Percentiles rank a stretch among this genome's conserved stretches.
Evolutionary conservation across 1,140 invertebrate species (phyloP).

Genomic region (Sycophila sp.): DNA sequence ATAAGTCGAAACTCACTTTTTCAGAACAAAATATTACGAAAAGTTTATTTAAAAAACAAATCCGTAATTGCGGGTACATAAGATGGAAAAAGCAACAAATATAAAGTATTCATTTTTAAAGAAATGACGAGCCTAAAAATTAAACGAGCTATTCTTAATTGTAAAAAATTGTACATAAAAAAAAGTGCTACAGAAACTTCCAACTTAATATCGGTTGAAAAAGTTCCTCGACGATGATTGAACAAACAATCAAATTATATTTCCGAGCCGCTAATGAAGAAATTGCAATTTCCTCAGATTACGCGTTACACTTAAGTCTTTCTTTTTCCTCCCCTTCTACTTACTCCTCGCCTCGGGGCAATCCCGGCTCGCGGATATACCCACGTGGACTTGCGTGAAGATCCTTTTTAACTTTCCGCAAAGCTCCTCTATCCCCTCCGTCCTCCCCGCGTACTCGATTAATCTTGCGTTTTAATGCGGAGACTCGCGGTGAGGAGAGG

Average conservation of each 20-base stretch:
- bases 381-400: neutral
- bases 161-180: too few relatives aligned
- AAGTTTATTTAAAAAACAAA: too few relatives aligned
- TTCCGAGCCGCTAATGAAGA: slow-evolving; percentile 1
- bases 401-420: slow-evolving; percentile 9
- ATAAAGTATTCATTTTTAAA: too few relatives aligned
- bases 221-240: neutral
- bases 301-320: neutral
- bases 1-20: too few relatives aligned
- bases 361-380: neutral
- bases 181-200: too few relatives aligned
- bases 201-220: too few relatives aligned
- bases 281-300: slow-evolving; percentile 14
- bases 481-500: neutral
- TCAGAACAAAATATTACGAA: too few relatives aligned
- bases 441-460: slow-evolving; percentile 6
- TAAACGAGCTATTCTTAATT: too few relatives aligned
- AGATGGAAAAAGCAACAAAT: too few relatives aligned
- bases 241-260: neutral
- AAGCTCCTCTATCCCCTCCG: neutral
- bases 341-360: too few relatives aligned
- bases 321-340: neutral
- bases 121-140: too few relatives aligned
- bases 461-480: slow-evolving; percentile 38
- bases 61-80: too few relatives aligned